phyloP scores from a whole-genome alignment of 2,888 invertebrate genomes.

The Mellilla xanthometata region DNA sequence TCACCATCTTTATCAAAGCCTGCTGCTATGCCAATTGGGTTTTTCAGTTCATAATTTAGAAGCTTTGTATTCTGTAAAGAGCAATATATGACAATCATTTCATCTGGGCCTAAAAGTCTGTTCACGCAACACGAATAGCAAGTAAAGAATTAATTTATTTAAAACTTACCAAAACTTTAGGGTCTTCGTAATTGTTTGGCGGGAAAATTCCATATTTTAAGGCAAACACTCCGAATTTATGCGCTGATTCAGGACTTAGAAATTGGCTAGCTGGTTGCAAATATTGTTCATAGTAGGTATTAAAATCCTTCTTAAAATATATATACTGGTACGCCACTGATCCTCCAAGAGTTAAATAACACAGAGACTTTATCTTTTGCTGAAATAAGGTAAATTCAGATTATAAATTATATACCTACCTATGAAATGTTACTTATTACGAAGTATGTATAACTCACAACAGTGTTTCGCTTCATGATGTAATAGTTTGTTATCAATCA shows the following conservation, averaged over 20 bases:
- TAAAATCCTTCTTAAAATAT: constrained; percentile 88
- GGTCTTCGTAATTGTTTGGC: constrained; percentile 81
- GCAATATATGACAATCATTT: constrained; percentile 10
- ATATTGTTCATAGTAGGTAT: constrained; percentile 88
- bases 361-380: constrained; percentile 87
- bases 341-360: constrained; percentile 86
- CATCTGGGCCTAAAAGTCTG: background rate
- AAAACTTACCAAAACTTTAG: constrained; percentile 84
- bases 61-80: constrained; percentile 85
- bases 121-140: too few relatives aligned
- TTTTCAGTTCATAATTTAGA: constrained; percentile 88
- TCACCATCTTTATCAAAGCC: constrained; percentile 99
- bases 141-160: too few relatives aligned
- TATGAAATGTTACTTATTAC: too few relatives aligned
- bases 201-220: constrained; percentile 90
- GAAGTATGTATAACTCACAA: too few relatives aligned
- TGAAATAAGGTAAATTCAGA: too few relatives aligned
- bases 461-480: too few relatives aligned
- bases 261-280: constrained; percentile 87
- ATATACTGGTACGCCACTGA: constrained; percentile 85
- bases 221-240: constrained; percentile 88
- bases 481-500: too few relatives aligned
- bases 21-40: constrained; percentile 98
- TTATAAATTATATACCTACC: too few relatives aligned
- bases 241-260: constrained; percentile 92